A percentile compares a stretch with the other conserved stretches of the same genome.
phyloP scores from a whole-genome alignment of 2,797 vertebrate species.

The Artibeus lituratus region DNA sequence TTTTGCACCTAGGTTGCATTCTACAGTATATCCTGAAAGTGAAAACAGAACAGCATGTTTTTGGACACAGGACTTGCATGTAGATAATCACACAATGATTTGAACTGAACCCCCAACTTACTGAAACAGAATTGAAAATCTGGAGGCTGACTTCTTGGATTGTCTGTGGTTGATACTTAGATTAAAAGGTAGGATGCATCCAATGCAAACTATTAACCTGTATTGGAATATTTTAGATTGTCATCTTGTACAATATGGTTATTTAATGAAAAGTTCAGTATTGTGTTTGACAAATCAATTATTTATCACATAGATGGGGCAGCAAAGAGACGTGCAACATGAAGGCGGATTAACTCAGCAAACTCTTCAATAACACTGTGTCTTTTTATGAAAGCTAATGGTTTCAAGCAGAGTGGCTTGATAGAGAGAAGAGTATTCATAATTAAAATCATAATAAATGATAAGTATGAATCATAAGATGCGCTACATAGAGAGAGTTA shows the following conservation, averaged over 20 bases:
- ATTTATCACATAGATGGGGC: not conserved
- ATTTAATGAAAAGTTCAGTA: constrained; percentile 36
- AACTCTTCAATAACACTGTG: not conserved
- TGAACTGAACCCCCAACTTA: not conserved
- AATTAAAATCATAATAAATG: not conserved
- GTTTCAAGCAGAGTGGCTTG: not conserved
- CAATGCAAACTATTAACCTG: not conserved
- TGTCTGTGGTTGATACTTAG: not conserved
- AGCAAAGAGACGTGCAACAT: not conserved
- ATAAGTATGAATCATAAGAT: not conserved
- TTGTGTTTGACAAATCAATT: constrained; percentile 46
- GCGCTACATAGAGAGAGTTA: not conserved
- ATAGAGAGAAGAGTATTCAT: not conserved
- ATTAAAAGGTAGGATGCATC: not conserved
- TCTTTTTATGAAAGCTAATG: constrained; percentile 8
- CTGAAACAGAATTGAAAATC: not conserved
- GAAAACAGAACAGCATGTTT: not conserved
- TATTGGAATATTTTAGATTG: not conserved
- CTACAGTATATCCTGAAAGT: not conserved
- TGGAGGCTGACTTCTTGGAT: not conserved
- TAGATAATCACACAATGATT: not conserved
- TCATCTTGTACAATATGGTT: not conserved
- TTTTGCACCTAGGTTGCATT: not conserved
- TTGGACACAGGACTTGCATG: not conserved
- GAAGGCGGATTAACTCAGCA: not conserved